Evolutionary conservation across 2,113 vertebrate species (phyloP).

Genomic region (Gallinago jamesoni): DNA sequence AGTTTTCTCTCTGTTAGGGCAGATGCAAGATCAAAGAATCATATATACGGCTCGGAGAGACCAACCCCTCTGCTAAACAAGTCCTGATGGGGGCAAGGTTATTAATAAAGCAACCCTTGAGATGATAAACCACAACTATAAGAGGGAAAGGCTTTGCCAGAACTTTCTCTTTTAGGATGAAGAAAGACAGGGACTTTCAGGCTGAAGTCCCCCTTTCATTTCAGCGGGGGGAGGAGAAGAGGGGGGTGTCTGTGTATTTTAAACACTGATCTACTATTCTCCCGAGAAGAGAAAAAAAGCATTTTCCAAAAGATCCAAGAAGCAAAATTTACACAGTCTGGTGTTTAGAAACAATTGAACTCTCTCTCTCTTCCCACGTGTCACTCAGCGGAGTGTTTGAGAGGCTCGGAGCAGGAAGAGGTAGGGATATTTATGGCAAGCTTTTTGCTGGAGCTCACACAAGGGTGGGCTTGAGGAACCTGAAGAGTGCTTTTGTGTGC

Average conservation of each 20-base stretch:
- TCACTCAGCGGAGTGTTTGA: not conserved
- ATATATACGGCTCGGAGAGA: not conserved
- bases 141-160: not conserved
- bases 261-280: not conserved
- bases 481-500: slow-evolving; percentile 49
- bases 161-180: not conserved
- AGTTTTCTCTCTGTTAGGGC: slow-evolving; percentile 16
- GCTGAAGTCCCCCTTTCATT: not conserved
- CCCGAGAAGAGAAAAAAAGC: not conserved
- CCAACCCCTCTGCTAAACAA: not conserved
- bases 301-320: not conserved
- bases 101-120: not conserved
- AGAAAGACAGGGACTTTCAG: no score
- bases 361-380: not conserved
- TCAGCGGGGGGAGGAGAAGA: not conserved
- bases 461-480: slow-evolving; percentile 53
- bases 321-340: not conserved
- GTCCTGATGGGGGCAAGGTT: not conserved
- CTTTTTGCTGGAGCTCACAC: slow-evolving; percentile 24
- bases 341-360: slow-evolving; percentile 2
- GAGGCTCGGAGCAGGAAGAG: slow-evolving; percentile 23
- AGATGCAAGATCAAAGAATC: slow-evolving; percentile 52
- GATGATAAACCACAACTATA: not conserved
- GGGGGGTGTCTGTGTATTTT: not conserved
- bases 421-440: not conserved